Base-by-base conservation (phyloP, 2,113 vertebrate genomes). In the Salvelinus alpinus region DNA sequence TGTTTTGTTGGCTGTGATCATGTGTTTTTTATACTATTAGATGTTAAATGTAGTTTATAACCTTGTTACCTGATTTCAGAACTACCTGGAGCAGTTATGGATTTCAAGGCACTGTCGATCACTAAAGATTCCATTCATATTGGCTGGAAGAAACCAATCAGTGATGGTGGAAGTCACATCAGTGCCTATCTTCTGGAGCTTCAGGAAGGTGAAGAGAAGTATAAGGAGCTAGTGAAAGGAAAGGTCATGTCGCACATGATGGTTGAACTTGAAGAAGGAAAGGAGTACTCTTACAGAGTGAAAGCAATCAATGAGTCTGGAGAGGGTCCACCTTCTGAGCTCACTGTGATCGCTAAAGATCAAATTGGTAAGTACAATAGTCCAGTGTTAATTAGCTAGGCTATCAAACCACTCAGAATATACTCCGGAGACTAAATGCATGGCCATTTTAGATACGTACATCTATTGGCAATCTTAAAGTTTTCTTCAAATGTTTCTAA, bases 71-170 rank as follows among this genome's bases (percentile, higher is more conserved):
- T 71, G 81, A 16, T 73, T 89, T 73, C 88, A 99, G 98, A 99
- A 92, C 96, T 96, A 88, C 97, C 98, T 73, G 98, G 97, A 76
- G 96, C 97, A 22, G 98, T 99, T 73, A 91, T 93, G 16, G 96
- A 99, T 77, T 94, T 99, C 80, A 99, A 95, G 90, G 88, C 94
- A 72, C 80, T 87, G 66, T 92, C 93, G 66, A 90, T 97, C 66
- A 96, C 93, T 77, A 99, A 97, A 82, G 93, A 95, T 76, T 97
- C 95, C 0, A 95, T 96, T 79, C 94, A 82, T 71, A 88, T 99
- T 84, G 91, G 87, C 71, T 99, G 98, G 98, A 99, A 98, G 88
- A 99, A 96, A 77, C 98, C 98, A 60, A 82, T 95, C 75, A 96
- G 92, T 29, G 95, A 99, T 82, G 98, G 98, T 20, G 97, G 97